These are phyloP conservation scores for Drosophila watanabei DNA, from an alignment of 1,140 invertebrate species.

Conservation along the genomic window DNA sequence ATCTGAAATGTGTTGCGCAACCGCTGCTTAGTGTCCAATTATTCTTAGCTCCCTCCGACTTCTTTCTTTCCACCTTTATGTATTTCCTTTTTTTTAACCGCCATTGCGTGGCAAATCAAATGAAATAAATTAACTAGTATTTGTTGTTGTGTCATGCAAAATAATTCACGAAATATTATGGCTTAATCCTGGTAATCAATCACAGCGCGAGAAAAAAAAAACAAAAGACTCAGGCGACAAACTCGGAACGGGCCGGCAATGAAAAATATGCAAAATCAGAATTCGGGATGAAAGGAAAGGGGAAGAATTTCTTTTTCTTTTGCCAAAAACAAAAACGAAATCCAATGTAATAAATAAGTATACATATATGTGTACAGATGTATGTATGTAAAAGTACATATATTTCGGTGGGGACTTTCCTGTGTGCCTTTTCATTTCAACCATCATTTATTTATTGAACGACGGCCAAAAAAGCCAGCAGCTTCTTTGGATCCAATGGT, in stretches of 20 bases:
- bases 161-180: conserved; percentile 75
- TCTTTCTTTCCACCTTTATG: conserved; percentile 2
- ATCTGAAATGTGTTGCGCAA: conserved; percentile 46
- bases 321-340: conserved; percentile 38
- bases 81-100: not conserved
- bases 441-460: conserved; percentile 73
- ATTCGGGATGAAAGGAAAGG: conserved; percentile 17
- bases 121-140: conserved; percentile 53
- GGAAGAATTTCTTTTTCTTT: conserved; percentile 48
- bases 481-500: conserved; percentile 35
- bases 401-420: conserved; percentile 17
- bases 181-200: conserved; percentile 74
- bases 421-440: conserved; percentile 45
- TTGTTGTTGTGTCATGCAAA: conserved; percentile 72
- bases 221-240: conserved; percentile 78
- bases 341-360: conserved; percentile 54
- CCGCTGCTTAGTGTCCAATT: conserved; percentile 24
- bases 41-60: conserved; percentile 25
- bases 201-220: conserved; percentile 46
- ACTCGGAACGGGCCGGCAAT: conserved; percentile 34
- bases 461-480: conserved; percentile 39
- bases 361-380: not conserved
- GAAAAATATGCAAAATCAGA: conserved; percentile 34
- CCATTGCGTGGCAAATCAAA: conserved; percentile 42
- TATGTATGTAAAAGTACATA: not conserved